phyloP scores from a whole-genome alignment of 2,113 vertebrate genomes.

The Cinclus cinclus region DNA sequence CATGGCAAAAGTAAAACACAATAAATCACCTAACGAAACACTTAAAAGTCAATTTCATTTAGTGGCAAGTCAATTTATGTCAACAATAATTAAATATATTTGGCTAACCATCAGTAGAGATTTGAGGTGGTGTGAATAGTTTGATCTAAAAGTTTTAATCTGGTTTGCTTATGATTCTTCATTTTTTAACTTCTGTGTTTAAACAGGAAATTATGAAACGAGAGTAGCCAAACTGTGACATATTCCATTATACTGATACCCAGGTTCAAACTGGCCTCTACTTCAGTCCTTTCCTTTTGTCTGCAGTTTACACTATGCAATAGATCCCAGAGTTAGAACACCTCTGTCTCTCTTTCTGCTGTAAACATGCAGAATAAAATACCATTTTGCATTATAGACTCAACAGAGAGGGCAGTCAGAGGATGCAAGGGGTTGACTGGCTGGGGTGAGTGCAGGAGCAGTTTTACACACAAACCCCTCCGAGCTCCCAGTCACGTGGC shows the following conservation, averaged over 20 bases:
- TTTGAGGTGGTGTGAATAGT: neutral
- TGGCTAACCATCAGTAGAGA: neutral
- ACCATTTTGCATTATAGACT: neutral
- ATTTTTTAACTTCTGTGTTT: neutral
- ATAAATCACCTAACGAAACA: neutral
- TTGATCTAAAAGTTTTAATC: neutral
- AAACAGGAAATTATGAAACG: neutral
- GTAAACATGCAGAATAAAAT: neutral
- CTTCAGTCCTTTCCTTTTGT: neutral
- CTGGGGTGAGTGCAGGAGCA: neutral
- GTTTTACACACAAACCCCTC: neutral
- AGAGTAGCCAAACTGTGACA: neutral
- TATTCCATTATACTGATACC: rapidly evolving
- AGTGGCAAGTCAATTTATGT: neutral
- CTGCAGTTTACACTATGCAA: neutral
- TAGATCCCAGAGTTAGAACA: neutral
- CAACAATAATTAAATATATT: neutral
- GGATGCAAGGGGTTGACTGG: neutral
- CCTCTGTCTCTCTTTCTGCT: neutral
- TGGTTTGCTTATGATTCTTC: neutral
- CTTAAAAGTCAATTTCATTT: neutral
- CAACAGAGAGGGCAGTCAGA: neutral
- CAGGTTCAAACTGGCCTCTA: neutral
- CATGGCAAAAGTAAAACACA: neutral
- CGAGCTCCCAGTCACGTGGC: neutral